Conservation (phyloP, 37 sponge, comb jelly and placozoan species). For the Mnemiopsis leidyi region DNA sequence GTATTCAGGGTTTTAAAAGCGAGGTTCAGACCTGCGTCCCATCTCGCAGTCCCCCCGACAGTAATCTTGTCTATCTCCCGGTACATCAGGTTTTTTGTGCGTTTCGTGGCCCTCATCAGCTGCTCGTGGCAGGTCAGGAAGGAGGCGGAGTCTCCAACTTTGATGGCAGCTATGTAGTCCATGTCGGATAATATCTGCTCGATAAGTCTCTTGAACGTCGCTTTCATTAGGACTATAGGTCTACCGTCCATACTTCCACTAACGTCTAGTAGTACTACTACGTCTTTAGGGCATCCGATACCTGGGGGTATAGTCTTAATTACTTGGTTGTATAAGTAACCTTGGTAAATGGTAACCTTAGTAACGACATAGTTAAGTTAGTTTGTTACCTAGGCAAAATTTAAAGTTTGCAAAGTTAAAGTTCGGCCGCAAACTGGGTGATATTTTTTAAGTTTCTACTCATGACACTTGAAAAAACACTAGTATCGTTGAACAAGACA, state of each 20-base stretch:
- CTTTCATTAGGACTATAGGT: background rate
- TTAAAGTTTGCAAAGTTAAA: too few relatives aligned
- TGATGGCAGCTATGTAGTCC: slow-evolving; percentile 13
- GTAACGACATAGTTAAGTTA: too few relatives aligned
- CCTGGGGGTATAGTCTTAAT: background rate
- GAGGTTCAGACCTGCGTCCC: background rate
- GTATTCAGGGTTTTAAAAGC: background rate
- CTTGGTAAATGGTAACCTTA: too few relatives aligned
- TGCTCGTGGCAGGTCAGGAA: background rate
- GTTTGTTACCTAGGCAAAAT: too few relatives aligned
- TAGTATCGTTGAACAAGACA: too few relatives aligned
- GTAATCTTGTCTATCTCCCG: background rate
- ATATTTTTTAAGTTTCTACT: too few relatives aligned
- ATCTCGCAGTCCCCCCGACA: background rate
- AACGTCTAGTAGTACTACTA: background rate
- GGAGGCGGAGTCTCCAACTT: background rate
- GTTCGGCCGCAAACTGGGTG: too few relatives aligned
- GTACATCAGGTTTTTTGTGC: background rate
- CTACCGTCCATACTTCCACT: background rate
- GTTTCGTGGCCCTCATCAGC: background rate
- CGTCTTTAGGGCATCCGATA: slow-evolving; percentile 1
- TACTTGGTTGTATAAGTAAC: too few relatives aligned
- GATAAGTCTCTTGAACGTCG: background rate
- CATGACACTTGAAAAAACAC: too few relatives aligned
- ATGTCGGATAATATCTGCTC: slow-evolving; percentile 26